phyloP scores from a whole-genome alignment of 2,888 invertebrate species.

The Archips crataeganus region DNA sequence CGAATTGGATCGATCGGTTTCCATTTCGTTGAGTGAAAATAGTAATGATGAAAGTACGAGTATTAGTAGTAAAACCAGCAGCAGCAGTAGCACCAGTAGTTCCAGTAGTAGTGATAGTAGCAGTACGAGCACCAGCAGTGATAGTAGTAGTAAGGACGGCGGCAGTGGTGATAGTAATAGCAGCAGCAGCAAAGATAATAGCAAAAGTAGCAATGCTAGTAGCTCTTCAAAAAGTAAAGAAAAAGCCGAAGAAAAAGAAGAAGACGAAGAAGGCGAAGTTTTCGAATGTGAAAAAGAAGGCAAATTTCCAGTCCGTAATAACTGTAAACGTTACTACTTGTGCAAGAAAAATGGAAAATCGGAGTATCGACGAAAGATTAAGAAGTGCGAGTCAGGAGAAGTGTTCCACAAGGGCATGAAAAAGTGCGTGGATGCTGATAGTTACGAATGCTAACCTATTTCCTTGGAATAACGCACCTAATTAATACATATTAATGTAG shows the following conservation, averaged over 20 bases:
- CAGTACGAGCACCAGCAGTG: background rate
- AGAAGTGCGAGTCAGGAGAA: constrained; percentile 74
- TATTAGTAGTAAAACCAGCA: constrained; percentile 2
- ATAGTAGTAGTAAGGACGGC: background rate
- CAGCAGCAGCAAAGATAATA: background rate
- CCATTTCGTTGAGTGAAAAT: constrained; percentile 23
- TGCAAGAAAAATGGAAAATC: constrained; percentile 66
- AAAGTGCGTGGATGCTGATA: constrained; percentile 69
- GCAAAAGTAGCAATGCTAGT: constrained; percentile 2
- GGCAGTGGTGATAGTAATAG: background rate
- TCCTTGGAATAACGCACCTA: background rate
- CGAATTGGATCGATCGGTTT: constrained; percentile 26
- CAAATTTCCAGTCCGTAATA: constrained; percentile 66
- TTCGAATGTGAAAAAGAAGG: constrained; percentile 69
- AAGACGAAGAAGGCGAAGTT: constrained; percentile 42
- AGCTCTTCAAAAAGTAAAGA: constrained; percentile 33
- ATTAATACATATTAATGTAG: background rate
- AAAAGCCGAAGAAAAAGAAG: constrained; percentile 30
- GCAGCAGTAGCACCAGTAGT: background rate
- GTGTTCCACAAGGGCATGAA: constrained; percentile 70
- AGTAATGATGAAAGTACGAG: constrained; percentile 9
- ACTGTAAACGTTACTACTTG: constrained; percentile 77
- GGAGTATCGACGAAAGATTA: constrained; percentile 63
- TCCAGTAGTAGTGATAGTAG: constrained; percentile 7
- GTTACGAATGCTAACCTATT: constrained; percentile 58